Conservation (phyloP, 2,113 vertebrate genomes). For the Hystrix cristata region DNA sequence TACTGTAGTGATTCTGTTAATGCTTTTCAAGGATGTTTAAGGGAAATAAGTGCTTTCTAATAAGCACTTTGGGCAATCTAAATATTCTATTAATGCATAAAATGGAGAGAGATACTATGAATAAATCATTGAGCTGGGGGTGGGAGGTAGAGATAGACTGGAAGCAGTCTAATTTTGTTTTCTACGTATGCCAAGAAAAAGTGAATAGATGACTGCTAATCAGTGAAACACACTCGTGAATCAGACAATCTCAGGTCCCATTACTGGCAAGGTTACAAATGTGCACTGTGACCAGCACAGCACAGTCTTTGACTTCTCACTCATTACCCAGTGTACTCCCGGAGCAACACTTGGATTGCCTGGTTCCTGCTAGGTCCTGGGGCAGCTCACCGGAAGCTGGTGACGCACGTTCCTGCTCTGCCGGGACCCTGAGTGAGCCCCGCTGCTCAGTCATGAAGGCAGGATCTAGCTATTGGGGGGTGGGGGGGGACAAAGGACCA, state of each 20-base stretch:
- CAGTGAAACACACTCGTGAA: neutral
- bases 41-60: constrained; percentile 55
- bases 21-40: constrained; percentile 43
- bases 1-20: neutral
- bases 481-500: neutral
- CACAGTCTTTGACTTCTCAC: neutral
- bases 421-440: neutral
- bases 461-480: neutral
- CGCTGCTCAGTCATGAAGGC: no score
- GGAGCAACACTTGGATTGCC: neutral
- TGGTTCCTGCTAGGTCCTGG: neutral
- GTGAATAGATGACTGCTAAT: neutral
- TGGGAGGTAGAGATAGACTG: neutral
- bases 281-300: neutral
- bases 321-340: neutral
- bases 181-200: constrained; percentile 21
- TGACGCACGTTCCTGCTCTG: neutral
- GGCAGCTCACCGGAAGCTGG: neutral
- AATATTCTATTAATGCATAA: constrained; percentile 19
- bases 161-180: constrained; percentile 55
- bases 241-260: neutral
- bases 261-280: neutral
- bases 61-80: constrained; percentile 30
- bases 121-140: neutral
- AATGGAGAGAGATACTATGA: constrained; percentile 45